Evolutionary conservation across 2,888 invertebrate species (phyloP), one percentile per base, ranked within the genome.

Genomic region (Idaea dimidiata): DNA sequence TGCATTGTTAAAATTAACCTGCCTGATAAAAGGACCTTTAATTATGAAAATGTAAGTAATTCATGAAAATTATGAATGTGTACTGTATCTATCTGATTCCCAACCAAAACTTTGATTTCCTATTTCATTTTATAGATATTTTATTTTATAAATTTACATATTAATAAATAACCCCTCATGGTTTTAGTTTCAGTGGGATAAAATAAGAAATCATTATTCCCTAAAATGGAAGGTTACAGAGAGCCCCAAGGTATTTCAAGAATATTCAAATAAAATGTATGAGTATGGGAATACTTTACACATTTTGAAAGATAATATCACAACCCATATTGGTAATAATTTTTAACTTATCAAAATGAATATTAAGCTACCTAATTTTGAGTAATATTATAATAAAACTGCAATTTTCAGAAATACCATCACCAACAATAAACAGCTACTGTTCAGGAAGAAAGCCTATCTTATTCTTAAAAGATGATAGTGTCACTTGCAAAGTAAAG

Each of bases 1-100:
- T 91, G 91, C 73, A 77, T 91, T 68, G 83, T 80, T 14, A 88
- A 89, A 77, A 81, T 78, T 8, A 92, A 92, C 74, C 74, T 91
- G 55, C 91, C 91, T 4, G 78, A 78, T 53, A 84, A 77, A 68
- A 73, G 75, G 43, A 76, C 70, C 60, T 71, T 77, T 61, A 75
- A 63, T 57, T 59, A 67, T 43, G 70, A 74, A 68, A 77, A 79
- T 76, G 88, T 85, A 78, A 66, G 60, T 63, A 62, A 57, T 16
- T 17, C 43, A 61, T 60, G 17, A n/a, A n/a, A n/a, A n/a, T n/a
- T n/a, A n/a, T n/a, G n/a, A n/a, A n/a, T n/a, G n/a, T n/a, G n/a
- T n/a, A n/a, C n/a, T n/a, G n/a, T n/a, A n/a, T n/a, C n/a, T n/a
- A n/a, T n/a, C n/a, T 32, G 7, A 8, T 32, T 3, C 32, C 6